Percentiles rank a stretch among this genome's conserved stretches.
phyloP scores from a whole-genome alignment of 64 coral and sea anemone genomes.

The Pachyseris speciosa region DNA sequence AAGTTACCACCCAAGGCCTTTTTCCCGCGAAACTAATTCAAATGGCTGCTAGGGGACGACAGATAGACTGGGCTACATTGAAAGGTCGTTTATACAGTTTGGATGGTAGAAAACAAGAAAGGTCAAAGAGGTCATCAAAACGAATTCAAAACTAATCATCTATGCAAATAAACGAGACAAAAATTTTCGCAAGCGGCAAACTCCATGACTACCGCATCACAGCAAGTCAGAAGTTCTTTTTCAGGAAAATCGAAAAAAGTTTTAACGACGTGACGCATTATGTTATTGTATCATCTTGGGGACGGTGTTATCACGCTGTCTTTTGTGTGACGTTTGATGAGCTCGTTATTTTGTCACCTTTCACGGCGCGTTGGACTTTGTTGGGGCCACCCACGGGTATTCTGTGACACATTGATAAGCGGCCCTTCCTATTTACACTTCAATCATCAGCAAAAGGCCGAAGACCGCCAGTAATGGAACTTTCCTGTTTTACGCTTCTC shows the following conservation, averaged over 20 bases:
- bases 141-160: neutral
- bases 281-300: neutral
- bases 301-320: neutral
- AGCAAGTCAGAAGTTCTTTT: neutral
- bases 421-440: slow-evolving; percentile 34
- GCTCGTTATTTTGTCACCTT: slow-evolving; percentile 13
- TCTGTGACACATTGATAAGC: neutral
- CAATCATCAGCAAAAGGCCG: slow-evolving; percentile 9
- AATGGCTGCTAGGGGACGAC: slow-evolving; percentile 2
- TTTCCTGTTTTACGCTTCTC: neutral
- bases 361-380: neutral
- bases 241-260: neutral
- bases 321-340: neutral
- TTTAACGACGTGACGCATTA: neutral
- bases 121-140: slow-evolving; percentile 1
- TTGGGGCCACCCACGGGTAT: slow-evolving; percentile 7
- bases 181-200: neutral
- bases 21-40: neutral
- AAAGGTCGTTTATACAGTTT: neutral
- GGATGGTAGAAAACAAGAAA: neutral
- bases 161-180: neutral
- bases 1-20: slow-evolving; percentile 19
- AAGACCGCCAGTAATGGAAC: slow-evolving; percentile 5
- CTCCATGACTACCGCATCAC: neutral
- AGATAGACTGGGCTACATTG: neutral